Conservation (phyloP, 2,888 invertebrate species). For the Xestia sexstrigata region DNA sequence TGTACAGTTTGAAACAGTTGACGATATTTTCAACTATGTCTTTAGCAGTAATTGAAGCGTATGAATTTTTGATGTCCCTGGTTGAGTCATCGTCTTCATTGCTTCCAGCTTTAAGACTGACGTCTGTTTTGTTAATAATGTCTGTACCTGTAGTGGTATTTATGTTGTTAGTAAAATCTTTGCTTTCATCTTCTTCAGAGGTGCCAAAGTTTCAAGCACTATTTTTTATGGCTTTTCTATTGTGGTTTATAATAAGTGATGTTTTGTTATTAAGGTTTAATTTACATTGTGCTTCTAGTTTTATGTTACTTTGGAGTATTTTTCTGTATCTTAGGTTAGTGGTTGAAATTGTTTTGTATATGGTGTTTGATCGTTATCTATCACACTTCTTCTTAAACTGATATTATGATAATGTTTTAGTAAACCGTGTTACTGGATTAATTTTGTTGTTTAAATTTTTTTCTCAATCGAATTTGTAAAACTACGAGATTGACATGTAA, state of each 20-base stretch:
- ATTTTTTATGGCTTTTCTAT: constrained; percentile 58
- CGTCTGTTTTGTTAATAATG: constrained; percentile 63
- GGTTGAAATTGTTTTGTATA: constrained; percentile 60
- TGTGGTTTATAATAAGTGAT: constrained; percentile 61
- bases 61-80: constrained; percentile 42
- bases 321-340: constrained; percentile 54
- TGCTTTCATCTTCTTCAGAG: constrained; percentile 40
- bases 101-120: constrained; percentile 53
- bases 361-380: constrained; percentile 52
- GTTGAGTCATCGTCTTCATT: not conserved
- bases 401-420: not conserved
- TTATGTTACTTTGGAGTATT: constrained; percentile 30
- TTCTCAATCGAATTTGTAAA: too few species aligned
- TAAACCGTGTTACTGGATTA: not conserved
- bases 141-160: constrained; percentile 54
- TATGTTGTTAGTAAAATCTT: constrained; percentile 43
- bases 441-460: constrained; percentile 16
- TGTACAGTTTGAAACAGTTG: constrained; percentile 61
- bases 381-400: constrained; percentile 44
- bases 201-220: constrained; percentile 46
- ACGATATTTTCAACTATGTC: constrained; percentile 50
- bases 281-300: constrained; percentile 30
- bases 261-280: constrained; percentile 60
- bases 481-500: too few species aligned
- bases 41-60: constrained; percentile 49